phyloP scores from a whole-genome alignment of 1,140 invertebrate species.

The Acromyrmex charruanus region DNA sequence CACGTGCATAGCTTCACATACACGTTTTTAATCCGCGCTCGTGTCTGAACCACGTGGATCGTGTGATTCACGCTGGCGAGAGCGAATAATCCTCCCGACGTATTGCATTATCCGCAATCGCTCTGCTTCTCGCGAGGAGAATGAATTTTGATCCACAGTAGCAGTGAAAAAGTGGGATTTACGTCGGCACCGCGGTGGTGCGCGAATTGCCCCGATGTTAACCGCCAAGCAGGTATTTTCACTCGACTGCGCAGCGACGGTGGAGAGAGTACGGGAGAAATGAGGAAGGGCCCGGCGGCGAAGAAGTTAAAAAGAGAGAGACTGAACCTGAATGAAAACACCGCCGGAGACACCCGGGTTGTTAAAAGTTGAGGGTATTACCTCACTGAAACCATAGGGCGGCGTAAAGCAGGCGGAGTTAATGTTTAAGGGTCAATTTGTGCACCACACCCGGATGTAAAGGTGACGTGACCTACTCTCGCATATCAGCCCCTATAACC shows the following conservation, averaged over 20 bases:
- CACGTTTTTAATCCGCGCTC: constrained; percentile 36
- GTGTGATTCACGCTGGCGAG: not conserved
- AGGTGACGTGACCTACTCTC: constrained; percentile 38
- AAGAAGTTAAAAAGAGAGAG: constrained; percentile 30
- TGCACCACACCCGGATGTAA: constrained; percentile 50
- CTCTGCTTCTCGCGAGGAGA: constrained; percentile 1
- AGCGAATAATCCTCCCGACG: constrained; percentile 23
- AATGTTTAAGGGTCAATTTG: constrained; percentile 67
- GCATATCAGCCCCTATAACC: not conserved
- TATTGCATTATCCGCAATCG: constrained; percentile 42
- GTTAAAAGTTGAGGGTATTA: constrained; percentile 74
- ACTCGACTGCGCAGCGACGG: constrained; percentile 15
- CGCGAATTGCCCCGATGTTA: constrained; percentile 57
- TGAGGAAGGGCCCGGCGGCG: not conserved
- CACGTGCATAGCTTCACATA: not conserved
- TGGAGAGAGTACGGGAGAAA: not conserved
- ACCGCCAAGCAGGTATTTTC: constrained; percentile 69
- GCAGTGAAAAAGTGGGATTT: not conserved
- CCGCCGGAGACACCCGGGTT: constrained; percentile 21
- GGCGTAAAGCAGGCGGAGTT: constrained; percentile 28
- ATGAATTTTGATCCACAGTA: constrained; percentile 60
- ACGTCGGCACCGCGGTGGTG: not conserved
- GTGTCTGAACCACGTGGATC: not conserved
- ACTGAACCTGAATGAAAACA: constrained; percentile 31
- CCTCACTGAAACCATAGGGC: constrained; percentile 20